Evolutionary conservation across 2,113 vertebrate species (phyloP), one percentile per base, ranked within the genome.

Genomic region (Puffinus mauretanicus): DNA sequence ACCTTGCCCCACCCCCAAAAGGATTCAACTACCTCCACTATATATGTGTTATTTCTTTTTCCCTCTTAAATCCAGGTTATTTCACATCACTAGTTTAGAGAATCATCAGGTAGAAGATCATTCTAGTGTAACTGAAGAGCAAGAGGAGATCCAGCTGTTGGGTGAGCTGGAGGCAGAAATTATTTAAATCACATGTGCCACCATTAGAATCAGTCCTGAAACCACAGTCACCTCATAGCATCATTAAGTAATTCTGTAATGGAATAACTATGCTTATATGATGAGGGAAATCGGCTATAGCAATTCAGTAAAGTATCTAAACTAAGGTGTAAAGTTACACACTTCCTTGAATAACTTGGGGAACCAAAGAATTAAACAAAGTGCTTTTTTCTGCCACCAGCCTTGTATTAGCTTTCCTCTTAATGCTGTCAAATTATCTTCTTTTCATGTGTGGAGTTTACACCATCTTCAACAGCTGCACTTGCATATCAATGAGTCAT

Each of bases 401-500:
- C 62, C 64, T 62, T 11, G 12, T 11, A 2, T 36, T 46, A 94
- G 70, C 79, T 72, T 69, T 61, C 58, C 54, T 69, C 52, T 46
- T 87, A 82, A 55, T 29, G 78, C 84, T 72, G 49, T 55, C 73
- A 67, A 49, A 82, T 94, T 87, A 52, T n/a, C 73, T 58, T 38
- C 60, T n/a, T 67, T 75, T 47, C 2, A 7, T 81, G 77, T 55
- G 60, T 16, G n/a, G 27, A 64, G 64, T 22, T 94, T 62, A 7
- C 61, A 44, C 22, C 70, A 8, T 64, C 57, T 82, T 12, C 52
- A 72, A 57, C 84, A 87, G 78, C 72, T 69, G 65, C 73, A 64
- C 75, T 85, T 76, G 82, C 90, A 77, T 73, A 49, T 40, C 93
- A 77, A 62, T 77, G 94, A 88, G 79, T 2, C 77, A 66, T 80